Base-by-base conservation (phyloP, 2,888 invertebrate genomes). In the Tachystola acroxantha region DNA sequence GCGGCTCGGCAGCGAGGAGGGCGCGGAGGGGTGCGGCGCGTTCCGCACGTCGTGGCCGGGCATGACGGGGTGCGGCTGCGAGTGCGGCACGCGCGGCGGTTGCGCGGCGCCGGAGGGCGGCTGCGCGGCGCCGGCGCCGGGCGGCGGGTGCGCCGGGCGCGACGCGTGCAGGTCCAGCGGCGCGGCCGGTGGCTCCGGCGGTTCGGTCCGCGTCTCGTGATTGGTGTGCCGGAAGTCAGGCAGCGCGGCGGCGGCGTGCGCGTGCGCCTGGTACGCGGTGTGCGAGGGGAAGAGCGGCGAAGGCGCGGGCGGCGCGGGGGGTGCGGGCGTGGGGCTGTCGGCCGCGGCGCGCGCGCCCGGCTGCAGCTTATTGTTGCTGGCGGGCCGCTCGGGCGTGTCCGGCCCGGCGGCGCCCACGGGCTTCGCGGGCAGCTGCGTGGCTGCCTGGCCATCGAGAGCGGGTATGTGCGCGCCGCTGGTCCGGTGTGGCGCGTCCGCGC, bases 171-270 rank as follows among this genome's bases (percentile, higher is more conserved):
- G 65, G 60, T 82, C 80, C 45, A 79, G 68, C 34, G 79, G 80
- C 46, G 68, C 79, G 37, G 71, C 67, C 11, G 76, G 65, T 43
- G 59, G 69, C 49, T 57, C 71, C 12, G 68, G 54, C 33, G 66
- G 63, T 48, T 79, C 80, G 34, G 78, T 78, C 63, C 80, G 90
- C 68, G 89, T 89, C 58, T 89, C 89, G 64, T 90, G 90, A 58
- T 81, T 86, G 25, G 82, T 82, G 53, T 81, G 86, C 32, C 84
- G 74, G 66, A 81, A 86, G 60, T 85, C 86, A 35, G 84, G 82
- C 49, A 85, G 69, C 44, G 82, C 81, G 43, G 82, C 78, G 36
- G 78, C 78, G 30, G 80, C 70, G 63, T 16, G 81, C 45, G n/a
- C n/a, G n/a, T 88, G 81, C 45, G 87, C 79, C 59, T 88, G 88